phyloP scores from a whole-genome alignment of 2,888 invertebrate genomes.

The Hypselothyrea guttata region DNA sequence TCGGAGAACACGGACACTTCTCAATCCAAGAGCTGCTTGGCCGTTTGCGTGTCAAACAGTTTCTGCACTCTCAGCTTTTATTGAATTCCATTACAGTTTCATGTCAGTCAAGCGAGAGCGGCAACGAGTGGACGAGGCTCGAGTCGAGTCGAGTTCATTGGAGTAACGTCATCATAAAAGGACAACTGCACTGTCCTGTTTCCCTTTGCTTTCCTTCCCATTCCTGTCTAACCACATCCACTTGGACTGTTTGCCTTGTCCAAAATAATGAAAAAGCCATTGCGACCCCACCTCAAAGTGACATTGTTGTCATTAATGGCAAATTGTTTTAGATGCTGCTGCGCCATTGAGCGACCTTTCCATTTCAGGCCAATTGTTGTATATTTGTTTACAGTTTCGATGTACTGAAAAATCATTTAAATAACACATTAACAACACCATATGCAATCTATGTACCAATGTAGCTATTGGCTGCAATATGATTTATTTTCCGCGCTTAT shows the following conservation, averaged over 20 bases:
- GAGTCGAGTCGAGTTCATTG: conserved; percentile 10
- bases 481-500: too few relatives aligned
- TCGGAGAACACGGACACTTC: conserved; percentile 13
- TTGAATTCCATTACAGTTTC: conserved; percentile 77
- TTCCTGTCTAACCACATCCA: background rate
- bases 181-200: conserved; percentile 7
- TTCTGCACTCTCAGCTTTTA: conserved; percentile 77
- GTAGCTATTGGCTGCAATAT: too few relatives aligned
- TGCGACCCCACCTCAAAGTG: conserved; percentile 30
- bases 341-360: conserved; percentile 18
- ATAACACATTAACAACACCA: too few relatives aligned
- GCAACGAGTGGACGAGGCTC: too few relatives aligned
- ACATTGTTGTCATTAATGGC: conserved; percentile 65
- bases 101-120: conserved; percentile 55
- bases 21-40: conserved; percentile 12
- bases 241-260: conserved; percentile 30
- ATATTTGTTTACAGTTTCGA: too few relatives aligned
- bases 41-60: conserved; percentile 63
- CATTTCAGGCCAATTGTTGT: conserved; percentile 26
- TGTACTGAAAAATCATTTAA: too few relatives aligned
- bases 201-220: background rate
- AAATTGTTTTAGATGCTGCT: conserved; percentile 68
- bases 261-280: conserved; percentile 47
- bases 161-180: conserved; percentile 70
- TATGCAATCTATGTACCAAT: too few relatives aligned